These are phyloP conservation scores for Anoplopoma fimbria DNA, from an alignment of 2,113 vertebrate genomes.

Conservation along the genomic window DNA sequence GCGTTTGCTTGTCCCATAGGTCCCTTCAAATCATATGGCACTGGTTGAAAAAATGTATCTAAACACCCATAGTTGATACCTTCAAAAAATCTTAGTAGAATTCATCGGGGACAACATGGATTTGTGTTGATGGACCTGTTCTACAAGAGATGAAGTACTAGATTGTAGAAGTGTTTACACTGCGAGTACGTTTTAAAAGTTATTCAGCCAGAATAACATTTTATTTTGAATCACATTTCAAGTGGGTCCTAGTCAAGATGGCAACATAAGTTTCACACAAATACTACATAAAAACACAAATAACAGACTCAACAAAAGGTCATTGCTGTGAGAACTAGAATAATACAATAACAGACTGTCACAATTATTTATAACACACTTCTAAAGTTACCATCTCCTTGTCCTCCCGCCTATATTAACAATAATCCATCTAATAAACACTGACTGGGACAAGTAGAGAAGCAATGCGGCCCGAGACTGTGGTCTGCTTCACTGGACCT, in stretches of 20 bases:
- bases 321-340: neutral
- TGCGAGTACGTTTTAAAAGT: neutral
- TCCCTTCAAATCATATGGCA: neutral
- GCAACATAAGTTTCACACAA: neutral
- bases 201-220: neutral
- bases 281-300: neutral
- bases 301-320: neutral
- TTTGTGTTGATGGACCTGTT: slow-evolving; percentile 17
- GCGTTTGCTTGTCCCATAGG: neutral
- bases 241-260: neutral
- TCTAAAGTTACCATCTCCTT: slow-evolving; percentile 16
- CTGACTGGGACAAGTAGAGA: slow-evolving; percentile 35
- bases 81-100: neutral
- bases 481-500: slow-evolving; percentile 69
- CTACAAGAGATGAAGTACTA: slow-evolving; percentile 13
- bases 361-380: neutral
- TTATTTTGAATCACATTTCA: too few species aligned
- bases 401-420: slow-evolving; percentile 28
- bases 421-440: slow-evolving; percentile 60
- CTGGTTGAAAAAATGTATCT: neutral
- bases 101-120: neutral
- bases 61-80: neutral
- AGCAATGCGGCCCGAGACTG: slow-evolving; percentile 31
- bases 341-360: neutral
- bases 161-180: slow-evolving; percentile 9